Base-by-base conservation (phyloP, 2,113 vertebrate species). In the Tragelaphus scriptus region DNA sequence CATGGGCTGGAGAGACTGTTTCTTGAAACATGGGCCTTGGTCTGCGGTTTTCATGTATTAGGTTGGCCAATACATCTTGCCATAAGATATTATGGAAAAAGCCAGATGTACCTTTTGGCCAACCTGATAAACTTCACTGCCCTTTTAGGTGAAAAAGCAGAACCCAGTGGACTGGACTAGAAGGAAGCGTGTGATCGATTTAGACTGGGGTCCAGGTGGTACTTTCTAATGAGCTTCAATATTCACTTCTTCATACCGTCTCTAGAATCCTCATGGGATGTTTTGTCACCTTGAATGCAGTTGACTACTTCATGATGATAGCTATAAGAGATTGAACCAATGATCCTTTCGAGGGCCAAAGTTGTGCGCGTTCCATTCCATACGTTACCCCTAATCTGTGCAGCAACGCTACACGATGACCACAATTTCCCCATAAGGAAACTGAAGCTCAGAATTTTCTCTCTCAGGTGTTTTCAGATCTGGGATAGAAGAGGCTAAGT, bases 381-480 rank as follows among this genome's bases (percentile, higher is more conserved):
- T 16, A 19, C 5, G 12, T 17, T 49, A 7, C 75, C n/a, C 65
- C 56, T 92, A 14, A 56, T 51, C 53, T 63, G 28, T 19, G 16
- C 9, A 40, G 13, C 4, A 75, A 0, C 71, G 63, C 9, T 26
- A 6, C 13, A 2, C 6, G 32, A 23, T 3, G 16, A 23, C 8
- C n/a, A 44, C 49, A 7, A 2, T 53, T 86, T 55, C 44, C 25
- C 84, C 58, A 40, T 19, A 49, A 68, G 30, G 63, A 94, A 79
- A 63, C 47, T 6, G 30, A 94, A 80, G n/a, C 86, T 85, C 55
- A 84, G 58, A 32, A 61, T 82, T n/a, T 81, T 82, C 3, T 53
- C 85, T 82, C 28, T 93, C n/a, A 13, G 23, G 36, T 79, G 36
- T 91, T 96, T 97, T 92, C 71, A 59, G 80, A n/a, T 75, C 53